Base-by-base conservation (phyloP, 2,888 invertebrate species). In the Leucophora obtusa region DNA sequence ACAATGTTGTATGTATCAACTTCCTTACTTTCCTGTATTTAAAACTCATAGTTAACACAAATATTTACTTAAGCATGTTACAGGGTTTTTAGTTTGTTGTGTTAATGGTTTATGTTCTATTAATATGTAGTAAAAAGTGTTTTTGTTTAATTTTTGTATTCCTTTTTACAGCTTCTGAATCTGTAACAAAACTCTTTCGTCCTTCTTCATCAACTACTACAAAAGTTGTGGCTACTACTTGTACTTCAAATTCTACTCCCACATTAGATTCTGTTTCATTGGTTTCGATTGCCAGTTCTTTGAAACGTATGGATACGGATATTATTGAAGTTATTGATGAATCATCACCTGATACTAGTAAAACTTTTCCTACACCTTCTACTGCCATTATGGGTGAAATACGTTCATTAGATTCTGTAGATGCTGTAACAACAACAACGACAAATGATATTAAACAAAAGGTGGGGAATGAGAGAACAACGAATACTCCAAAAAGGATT, bases 111-210 rank as follows among this genome's bases (percentile, higher is more conserved):
- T 77, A 74, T 77, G 65, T 74, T 70, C 56, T 74, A 65, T 81
- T 66, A 59, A 69, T 73, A 54, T 59, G 9, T 17, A 38, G 9
- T 43, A 1, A 28, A 28, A 28, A 3, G 1, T 7, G 15, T 28
- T 38, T 14, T 28, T 62, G 9, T 50, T 58, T 47, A 18, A 62
- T n/a, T 28, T 28, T n/a, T n/a, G n/a, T 28, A 4, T 28, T 28
- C 6, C 28, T 28, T 28, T 28, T 28, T 28, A 24, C 83, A 86
- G 86, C 88, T 56, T 85, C 87, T 83, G 90, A 89, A 85, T 89
- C 89, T 82, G 87, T 90, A 86, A 89, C 89, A 83, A 90, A 90
- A 86, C 88, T 90, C 72, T 90, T 90, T 86, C 89, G 90, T 82
- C 87, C 89, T 79, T 87, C 89, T 79, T 83, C 86, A 72, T 86